Base-by-base conservation (phyloP, 2,797 vertebrate genomes). In the Otus scops region DNA sequence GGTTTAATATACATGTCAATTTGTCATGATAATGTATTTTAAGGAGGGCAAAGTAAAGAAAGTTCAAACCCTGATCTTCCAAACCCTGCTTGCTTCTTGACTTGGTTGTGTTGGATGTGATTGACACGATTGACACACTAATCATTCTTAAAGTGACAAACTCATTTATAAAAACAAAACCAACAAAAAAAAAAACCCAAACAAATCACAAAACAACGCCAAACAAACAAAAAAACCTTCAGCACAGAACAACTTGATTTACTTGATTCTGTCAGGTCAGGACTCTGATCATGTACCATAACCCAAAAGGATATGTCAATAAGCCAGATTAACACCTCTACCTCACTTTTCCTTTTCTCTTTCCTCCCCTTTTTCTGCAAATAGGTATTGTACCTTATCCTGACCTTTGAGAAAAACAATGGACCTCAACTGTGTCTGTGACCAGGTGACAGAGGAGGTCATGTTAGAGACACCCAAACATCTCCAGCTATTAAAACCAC, bases 51-150 rank as follows among this genome's bases (percentile, higher is more conserved):
- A 74, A 63, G 45, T 13, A 18, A 70, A 74, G 22, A 71, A 15
- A 6, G 8, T 67, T 56, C 32, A 38, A 60, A 28, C 41, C 41
- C 39, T 54, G 41, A 79, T 47, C 69, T 70, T 75, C 30, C 69
- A 65, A 38, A 48, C 45, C 34, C 26, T 43, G 26, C 45, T 53
- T 30, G 30, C 19, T 60, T 60, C 59, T 32, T 22, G 27, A 61
- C 59, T 61, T 48, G 13, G 16, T 14, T 47, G 18, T 14, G 6
- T 12, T 64, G 45, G 27, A 36, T 10, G 21, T 4, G 20, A 61
- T 3, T 30, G 50, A 48, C 0, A 0, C 32, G 20, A 61, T 3
- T 30, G 57, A 48, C 0, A 0, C 36, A 65, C 47, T 34, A 48
- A 50, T 27, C 21, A 32, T 54, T 32, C 65, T 10, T 65, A 47